Percentiles rank a stretch among this genome's conserved stretches.
Evolutionary conservation across 2,888 invertebrate genomes (phyloP).

Genomic region (Proisotoma minuta): DNA sequence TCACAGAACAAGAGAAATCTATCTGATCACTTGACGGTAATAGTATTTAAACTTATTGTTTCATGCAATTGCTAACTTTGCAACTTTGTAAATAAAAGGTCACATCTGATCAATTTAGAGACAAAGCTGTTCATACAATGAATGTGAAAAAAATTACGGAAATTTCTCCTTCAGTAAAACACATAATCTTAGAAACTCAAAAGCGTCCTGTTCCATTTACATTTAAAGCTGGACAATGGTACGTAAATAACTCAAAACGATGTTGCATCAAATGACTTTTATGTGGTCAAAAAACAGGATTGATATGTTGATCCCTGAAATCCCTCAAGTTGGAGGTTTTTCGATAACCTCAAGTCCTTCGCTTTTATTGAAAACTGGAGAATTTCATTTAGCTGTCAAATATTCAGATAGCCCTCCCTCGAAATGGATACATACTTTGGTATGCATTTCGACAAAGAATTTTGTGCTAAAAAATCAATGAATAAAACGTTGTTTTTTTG

Average conservation of each 20-base stretch:
- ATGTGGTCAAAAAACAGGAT: conserved; percentile 50
- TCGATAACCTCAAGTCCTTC: conserved; percentile 52
- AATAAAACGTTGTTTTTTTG: conserved; percentile 20
- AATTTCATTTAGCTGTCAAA: conserved; percentile 52
- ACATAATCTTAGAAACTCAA: conserved; percentile 48
- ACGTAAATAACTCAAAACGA: conserved; percentile 21
- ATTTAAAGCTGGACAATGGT: conserved; percentile 54
- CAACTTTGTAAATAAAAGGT: conserved; percentile 8
- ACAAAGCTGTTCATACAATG: conserved; percentile 23
- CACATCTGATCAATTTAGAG: conserved; percentile 29
- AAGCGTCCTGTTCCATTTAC: conserved; percentile 48
- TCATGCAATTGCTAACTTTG: no score
- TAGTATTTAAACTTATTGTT: no score
- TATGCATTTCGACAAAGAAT: not conserved
- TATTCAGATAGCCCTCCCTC: conserved; percentile 52
- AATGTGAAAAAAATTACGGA: conserved; percentile 17
- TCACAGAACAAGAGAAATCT: no score
- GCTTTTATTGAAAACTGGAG: conserved; percentile 46
- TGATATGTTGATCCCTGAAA: conserved; percentile 52
- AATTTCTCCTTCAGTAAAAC: conserved; percentile 40
- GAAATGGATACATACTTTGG: conserved; percentile 51
- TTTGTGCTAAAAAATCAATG: conserved; percentile 44
- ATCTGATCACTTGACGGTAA: no score
- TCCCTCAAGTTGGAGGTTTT: conserved; percentile 52
- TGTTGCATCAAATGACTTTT: not conserved